These are phyloP conservation scores for Laterallus jamaicensis DNA, from an alignment of 2,113 vertebrate species.

Conservation along the genomic window DNA sequence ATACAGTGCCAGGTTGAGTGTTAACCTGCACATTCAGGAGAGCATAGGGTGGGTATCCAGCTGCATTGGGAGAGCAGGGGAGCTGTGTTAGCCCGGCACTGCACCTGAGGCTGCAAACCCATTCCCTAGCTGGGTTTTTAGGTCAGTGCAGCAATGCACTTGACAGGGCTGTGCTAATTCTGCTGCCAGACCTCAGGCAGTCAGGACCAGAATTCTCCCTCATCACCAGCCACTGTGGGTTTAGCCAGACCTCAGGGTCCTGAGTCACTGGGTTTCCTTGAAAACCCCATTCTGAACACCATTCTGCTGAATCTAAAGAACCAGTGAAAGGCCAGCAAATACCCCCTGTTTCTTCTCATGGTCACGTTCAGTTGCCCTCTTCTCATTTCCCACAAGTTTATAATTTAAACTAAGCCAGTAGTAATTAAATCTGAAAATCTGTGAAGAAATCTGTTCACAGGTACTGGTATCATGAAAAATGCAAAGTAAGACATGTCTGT, in stretches of 20 bases:
- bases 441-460: constrained; percentile 63
- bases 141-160: neutral
- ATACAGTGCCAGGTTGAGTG: neutral
- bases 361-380: neutral
- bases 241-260: neutral
- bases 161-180: neutral
- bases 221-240: neutral
- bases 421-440: constrained; percentile 63
- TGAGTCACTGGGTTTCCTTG: neutral
- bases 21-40: neutral
- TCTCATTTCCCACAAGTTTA: neutral
- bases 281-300: neutral
- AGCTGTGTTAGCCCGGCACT: neutral
- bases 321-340: neutral
- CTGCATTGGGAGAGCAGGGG: neutral
- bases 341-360: neutral
- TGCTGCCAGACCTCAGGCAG: neutral
- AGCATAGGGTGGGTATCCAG: fast-evolving
- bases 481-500: constrained; percentile 61
- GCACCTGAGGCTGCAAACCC: neutral
- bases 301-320: neutral
- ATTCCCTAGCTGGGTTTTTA: neutral
- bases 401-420: constrained; percentile 7
- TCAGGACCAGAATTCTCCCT: fast-evolving
- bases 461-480: constrained; percentile 59